Conservation (phyloP, 2,113 vertebrate genomes). For the Oryzias celebensis region DNA sequence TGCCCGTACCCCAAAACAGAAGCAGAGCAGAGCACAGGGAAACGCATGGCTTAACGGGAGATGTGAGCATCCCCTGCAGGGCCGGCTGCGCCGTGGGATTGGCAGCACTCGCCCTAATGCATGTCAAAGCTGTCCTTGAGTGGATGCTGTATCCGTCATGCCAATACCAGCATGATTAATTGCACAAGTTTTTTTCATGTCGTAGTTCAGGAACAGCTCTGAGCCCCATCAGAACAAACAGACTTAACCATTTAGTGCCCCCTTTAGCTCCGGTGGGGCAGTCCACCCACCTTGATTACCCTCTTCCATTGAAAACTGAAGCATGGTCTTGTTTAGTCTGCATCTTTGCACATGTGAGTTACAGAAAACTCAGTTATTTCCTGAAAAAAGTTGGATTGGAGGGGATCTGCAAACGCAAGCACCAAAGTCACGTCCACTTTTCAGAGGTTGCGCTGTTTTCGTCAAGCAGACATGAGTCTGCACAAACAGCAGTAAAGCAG, state of each 20-base stretch:
- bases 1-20: constrained; percentile 16
- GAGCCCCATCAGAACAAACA: constrained; percentile 59
- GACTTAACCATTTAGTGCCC: constrained; percentile 67
- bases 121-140: constrained; percentile 64
- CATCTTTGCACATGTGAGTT: constrained; percentile 34
- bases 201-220: constrained; percentile 53
- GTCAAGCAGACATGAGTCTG: constrained; percentile 58
- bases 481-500: constrained; percentile 48
- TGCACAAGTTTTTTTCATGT: constrained; percentile 54
- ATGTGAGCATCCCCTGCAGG: constrained; percentile 20
- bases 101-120: constrained; percentile 61
- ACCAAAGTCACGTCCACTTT: constrained; percentile 34
- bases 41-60: constrained; percentile 28
- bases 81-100: constrained; percentile 33
- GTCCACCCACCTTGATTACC: constrained; percentile 59
- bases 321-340: constrained; percentile 19
- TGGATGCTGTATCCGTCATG: constrained; percentile 57
- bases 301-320: no score
- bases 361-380: constrained; percentile 1
- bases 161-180: constrained; percentile 72
- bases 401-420: constrained; percentile 2
- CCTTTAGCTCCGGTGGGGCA: constrained; percentile 57
- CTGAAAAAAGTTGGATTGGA: no score
- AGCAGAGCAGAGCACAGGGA: constrained; percentile 26
- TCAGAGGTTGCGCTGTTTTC: constrained; percentile 16